Evolutionary conservation across 2,113 vertebrate genomes (phyloP), one percentile per base, ranked within the genome.

Genomic region (Megaptera novaeangliae): DNA sequence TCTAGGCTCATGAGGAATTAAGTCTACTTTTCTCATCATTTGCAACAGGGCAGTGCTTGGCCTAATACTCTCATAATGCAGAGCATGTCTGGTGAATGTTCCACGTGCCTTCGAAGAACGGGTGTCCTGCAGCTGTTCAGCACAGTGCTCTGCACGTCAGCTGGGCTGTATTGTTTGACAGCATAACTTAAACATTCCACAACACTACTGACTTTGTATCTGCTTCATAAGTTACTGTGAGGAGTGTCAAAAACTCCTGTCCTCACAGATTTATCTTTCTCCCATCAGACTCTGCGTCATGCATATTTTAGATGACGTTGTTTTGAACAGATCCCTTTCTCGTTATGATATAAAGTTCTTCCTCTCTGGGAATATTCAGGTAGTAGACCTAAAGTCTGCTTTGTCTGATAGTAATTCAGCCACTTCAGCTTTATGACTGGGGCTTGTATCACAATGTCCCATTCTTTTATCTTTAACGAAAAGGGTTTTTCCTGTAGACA

Each of bases 161-260:
- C 31, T 3, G 71, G 14, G 6, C 34, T 3, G 7, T 4, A 8
- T 0, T 18, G 25, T 31, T 6, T 31, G n/a, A 41, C 0, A 12
- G n/a, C 2, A 0, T 9, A 31, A 39, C 2, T 66, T 31, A 31
- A 75, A 46, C 25, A n/a, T 15, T 55, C 75, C 12, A 31, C 12
- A 64, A 36, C 44, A 8, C 23, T 59, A 25, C 31, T 13, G 39
- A 21, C 34, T 72, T 61, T 14, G 34, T 71, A 2, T 7, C 9
- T 64, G 55, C 46, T 61, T 44, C 68, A 27, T 49, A 71, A 23
- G 29, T 15, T 39, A 31, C 66, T 21, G 34, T 8, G 23, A n/a
- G 34, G 41, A 49, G 11, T 49, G 34, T 5, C 49, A 27, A 46
- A 12, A 83, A 44, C 20, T 39, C 75, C 5, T 72, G 10, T 15